phyloP scores from a whole-genome alignment of 2,797 vertebrate genomes.

The Enteromius viviparus region DNA sequence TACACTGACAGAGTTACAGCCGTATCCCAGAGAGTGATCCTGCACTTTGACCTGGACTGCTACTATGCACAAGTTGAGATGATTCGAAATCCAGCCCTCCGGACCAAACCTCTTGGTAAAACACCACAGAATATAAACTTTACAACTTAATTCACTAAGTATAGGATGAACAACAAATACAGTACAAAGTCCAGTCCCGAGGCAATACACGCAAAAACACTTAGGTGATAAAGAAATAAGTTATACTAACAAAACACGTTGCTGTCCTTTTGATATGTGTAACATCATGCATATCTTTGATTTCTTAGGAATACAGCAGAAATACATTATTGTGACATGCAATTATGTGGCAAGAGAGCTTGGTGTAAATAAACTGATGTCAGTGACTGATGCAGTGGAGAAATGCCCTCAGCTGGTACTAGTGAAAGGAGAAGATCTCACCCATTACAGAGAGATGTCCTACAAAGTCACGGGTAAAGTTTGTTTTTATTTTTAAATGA shows the following conservation, averaged over 20 bases:
- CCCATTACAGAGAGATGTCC: conserved; percentile 87
- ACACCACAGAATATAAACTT: background rate
- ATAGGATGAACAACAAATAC: background rate
- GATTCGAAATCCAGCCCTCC: conserved; percentile 85
- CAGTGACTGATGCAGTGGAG: conserved; percentile 80
- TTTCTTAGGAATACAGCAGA: conserved; percentile 86
- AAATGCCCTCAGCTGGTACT: conserved; percentile 87
- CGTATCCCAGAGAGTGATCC: conserved; percentile 72
- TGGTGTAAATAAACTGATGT: conserved; percentile 87
- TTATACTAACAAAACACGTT: background rate
- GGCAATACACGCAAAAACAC: background rate
- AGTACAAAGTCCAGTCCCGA: background rate
- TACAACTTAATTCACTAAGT: background rate
- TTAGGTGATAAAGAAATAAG: background rate
- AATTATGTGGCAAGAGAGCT: conserved; percentile 88
- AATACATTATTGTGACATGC: conserved; percentile 86
- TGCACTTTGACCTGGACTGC: conserved; percentile 92
- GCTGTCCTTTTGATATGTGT: background rate
- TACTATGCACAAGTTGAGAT: conserved; percentile 96
- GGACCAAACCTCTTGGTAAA: conserved; percentile 85
- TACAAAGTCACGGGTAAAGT: conserved; percentile 89
- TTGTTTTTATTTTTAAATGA: too few species aligned
- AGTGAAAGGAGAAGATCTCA: conserved; percentile 92
- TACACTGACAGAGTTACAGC: background rate
- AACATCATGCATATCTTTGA: background rate